Evolutionary conservation across 1,140 invertebrate genomes (phyloP), one percentile per base, ranked within the genome.

Genomic region (Cyclargus thomasi): DNA sequence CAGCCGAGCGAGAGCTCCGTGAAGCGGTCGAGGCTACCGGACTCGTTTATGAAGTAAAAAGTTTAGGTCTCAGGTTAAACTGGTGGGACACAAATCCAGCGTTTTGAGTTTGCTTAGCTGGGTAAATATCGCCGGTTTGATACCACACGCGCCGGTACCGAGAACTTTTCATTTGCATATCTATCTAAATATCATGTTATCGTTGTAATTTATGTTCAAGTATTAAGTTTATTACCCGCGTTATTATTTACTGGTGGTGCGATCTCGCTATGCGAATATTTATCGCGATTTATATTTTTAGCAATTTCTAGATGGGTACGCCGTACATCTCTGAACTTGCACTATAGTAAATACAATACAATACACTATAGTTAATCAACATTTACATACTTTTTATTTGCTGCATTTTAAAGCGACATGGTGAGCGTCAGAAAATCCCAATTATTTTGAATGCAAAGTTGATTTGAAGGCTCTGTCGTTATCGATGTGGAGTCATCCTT

Each of bases 121-220:
- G 80, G 79, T 80, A 88, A 89, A 89, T 85, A 88, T n/a, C n/a
- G 76, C 68, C 72, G 77, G 72, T 82, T 80, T 83, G 85, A 81
- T 86, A 66, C 81, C 70, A 80, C 78, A 78, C 79, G 77, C 73
- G 76, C 74, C 79, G 73, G 73, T 86, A 85, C 84, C 74, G 66
- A 83, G 82, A 86, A 88, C 74, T 81, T 81, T 82, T 79, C 81
- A 77, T 83, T 84, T 82, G 78, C 74, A 75, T 77, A 76, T 65
- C 73, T 75, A 73, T 74, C 63, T 77, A 72, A 78, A 79, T 79
- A 80, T 73, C 70, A 78, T 76, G 11, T 47, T 47, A 47, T 47
- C 39, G 10, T 47, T 47, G 10, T 47, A 77, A 74, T 67, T 79
- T 70, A 76, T 74, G 70, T 70, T 16, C 39, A 8, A 14, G 39